A percentile compares a stretch with the other conserved stretches of the same genome.
phyloP scores from a whole-genome alignment of 2,888 invertebrate genomes.

The Pseudanteris insignis region DNA sequence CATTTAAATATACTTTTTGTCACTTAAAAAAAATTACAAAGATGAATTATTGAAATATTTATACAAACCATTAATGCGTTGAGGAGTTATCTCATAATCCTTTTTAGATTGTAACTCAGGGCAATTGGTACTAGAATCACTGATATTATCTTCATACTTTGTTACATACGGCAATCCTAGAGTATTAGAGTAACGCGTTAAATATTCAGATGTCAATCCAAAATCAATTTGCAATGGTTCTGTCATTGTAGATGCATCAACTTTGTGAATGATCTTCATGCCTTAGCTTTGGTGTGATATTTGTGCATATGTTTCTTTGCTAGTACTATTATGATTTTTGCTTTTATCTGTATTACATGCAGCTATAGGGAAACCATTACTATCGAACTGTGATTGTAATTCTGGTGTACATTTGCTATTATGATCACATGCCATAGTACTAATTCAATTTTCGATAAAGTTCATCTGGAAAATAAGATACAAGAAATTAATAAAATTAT shows the following conservation, averaged over 20 bases:
- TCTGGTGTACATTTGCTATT: constrained; percentile 58
- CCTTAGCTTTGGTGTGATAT: constrained; percentile 56
- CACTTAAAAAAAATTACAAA: too few relatives aligned
- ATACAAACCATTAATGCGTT: constrained; percentile 60
- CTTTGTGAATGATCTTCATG: constrained; percentile 61
- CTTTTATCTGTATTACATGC: constrained; percentile 60
- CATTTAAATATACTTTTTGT: background rate
- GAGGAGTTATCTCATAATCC: constrained; percentile 60
- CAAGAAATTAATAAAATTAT: too few relatives aligned
- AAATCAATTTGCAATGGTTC: constrained; percentile 64
- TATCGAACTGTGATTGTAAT: constrained; percentile 49
- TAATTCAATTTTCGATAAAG: background rate
- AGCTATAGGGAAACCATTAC: constrained; percentile 53
- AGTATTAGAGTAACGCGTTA: constrained; percentile 60
- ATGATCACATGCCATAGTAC: constrained; percentile 60
- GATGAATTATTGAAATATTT: background rate
- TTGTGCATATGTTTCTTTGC: constrained; percentile 56
- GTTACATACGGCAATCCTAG: constrained; percentile 60
- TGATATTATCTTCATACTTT: constrained; percentile 55
- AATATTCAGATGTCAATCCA: constrained; percentile 61
- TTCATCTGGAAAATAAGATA: too few relatives aligned
- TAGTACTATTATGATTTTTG: constrained; percentile 59
- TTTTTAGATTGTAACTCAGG: constrained; percentile 54
- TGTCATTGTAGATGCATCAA: constrained; percentile 64
- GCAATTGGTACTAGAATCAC: constrained; percentile 55